phyloP scores from a whole-genome alignment of 2,113 vertebrate species.

The Nymphicus hollandicus region DNA sequence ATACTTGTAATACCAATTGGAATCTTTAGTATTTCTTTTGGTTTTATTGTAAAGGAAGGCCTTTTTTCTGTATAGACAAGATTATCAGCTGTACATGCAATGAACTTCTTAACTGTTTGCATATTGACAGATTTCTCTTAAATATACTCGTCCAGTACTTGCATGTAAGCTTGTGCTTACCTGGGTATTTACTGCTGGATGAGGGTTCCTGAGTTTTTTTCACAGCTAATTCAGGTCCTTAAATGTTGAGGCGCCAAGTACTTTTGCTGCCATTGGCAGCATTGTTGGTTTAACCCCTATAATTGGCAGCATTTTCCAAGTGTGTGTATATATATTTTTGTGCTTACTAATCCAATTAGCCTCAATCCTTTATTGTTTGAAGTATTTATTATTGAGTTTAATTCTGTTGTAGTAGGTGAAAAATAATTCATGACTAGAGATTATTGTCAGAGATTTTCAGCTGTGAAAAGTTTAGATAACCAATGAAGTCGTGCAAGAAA shows the following conservation, averaged over 20 bases:
- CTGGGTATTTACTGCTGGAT: not conserved
- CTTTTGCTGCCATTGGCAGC: not conserved
- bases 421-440: not conserved
- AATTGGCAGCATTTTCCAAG: not conserved
- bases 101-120: not conserved
- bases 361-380: not conserved
- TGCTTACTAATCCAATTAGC: not conserved
- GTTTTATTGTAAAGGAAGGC: not conserved
- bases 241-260: not conserved
- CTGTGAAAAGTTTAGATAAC: not conserved
- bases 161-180: not conserved
- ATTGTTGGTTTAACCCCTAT: not conserved
- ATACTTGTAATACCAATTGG: not conserved
- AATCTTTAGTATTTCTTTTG: not conserved
- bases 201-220: not conserved
- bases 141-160: not conserved
- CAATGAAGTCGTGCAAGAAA: not conserved
- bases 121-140: not conserved
- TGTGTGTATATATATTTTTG: accelerated
- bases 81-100: not conserved
- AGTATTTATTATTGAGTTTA: not conserved
- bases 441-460: not conserved
- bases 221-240: not conserved
- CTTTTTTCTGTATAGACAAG: not conserved
- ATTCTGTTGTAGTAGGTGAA: not conserved